Evolutionary conservation across 2,113 vertebrate species (phyloP), one percentile per base, ranked within the genome.

Genomic region (Mesocricetus auratus): DNA sequence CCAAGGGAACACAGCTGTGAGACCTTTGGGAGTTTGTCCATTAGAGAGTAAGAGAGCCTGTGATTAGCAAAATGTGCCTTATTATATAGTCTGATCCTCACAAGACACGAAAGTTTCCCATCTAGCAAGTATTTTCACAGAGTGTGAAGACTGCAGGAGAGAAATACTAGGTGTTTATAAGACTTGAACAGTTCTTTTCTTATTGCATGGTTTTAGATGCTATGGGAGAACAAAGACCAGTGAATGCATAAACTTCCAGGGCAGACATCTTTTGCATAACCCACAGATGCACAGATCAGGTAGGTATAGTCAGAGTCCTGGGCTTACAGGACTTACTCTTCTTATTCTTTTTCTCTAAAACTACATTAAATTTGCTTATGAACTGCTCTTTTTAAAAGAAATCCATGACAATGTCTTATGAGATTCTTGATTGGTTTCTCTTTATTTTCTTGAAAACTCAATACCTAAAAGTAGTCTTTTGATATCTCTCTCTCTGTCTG

Each of bases 1-100:
- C 45, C 45, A n/a, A 8, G 56, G 53, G 47, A 93, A 93, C 62
- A 94, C 66, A 47, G 45, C 69, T 12, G 12, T 92, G 94, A 94
- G 90, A 62, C 69, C 42, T 87, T 89, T 78, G 42, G 36, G 82
- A n/a, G n/a, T 39, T 77, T 93, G 62, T 75, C 75, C 68, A 93
- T 96, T 97, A 96, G 77, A 69, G 87, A 93, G 83, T 68, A 69
- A 93, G 47, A 93, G 58, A 96, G 68, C 13, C 79, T 93, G 31
- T 1, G 8, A 96, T 97, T 93, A 96, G 78, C 22, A 94, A 97
- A 96, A 64, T 95, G 31, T 3, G 77, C 26, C 47, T 97, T 90
- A 85, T 88, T 69, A 47, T 62, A 62, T 4, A 29, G 19, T 77
- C 19, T 86, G 47, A 74, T 92, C 56, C 53, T 91, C n/a, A 77